A percentile compares a stretch with the other conserved stretches of the same genome.
Conservation (phyloP, 2,797 vertebrate species). For the Acanthurus leucopareius region DNA sequence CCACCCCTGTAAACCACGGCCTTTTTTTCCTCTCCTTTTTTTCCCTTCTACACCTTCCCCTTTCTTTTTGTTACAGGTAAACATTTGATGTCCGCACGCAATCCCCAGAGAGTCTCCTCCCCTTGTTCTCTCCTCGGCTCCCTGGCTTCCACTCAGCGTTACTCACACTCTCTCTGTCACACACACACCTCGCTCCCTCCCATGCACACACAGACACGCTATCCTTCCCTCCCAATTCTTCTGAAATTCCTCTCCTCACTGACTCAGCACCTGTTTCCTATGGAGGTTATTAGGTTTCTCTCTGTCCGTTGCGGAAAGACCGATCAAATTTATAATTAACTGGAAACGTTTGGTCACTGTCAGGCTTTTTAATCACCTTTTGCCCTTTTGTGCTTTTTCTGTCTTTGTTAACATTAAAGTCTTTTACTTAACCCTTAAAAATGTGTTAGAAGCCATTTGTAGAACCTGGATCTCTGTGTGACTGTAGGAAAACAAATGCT, state of each 20-base stretch:
- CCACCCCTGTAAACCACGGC: slow-evolving; percentile 90
- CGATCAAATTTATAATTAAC: slow-evolving; percentile 5
- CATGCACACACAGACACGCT: slow-evolving; percentile 58
- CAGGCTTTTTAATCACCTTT: not conserved
- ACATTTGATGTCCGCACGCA: slow-evolving; percentile 88
- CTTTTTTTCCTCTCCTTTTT: slow-evolving; percentile 81
- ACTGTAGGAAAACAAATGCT: not conserved
- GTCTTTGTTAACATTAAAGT: not conserved
- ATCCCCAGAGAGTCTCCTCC: slow-evolving; percentile 84
- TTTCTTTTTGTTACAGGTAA: slow-evolving; percentile 90
- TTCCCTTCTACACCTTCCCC: slow-evolving; percentile 87
- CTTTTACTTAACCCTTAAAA: not conserved
- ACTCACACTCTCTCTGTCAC: slow-evolving; percentile 70
- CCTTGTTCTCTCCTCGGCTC: slow-evolving; percentile 76
- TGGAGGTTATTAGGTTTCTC: slow-evolving; percentile 38
- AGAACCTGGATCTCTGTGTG: not conserved
- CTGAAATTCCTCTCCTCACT: slow-evolving; percentile 82
- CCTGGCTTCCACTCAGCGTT: slow-evolving; percentile 75
- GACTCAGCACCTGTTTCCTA: slow-evolving; percentile 88
- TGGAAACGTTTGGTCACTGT: not conserved
- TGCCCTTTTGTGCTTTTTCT: not conserved
- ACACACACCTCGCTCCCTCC: slow-evolving; percentile 32
- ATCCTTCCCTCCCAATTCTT: slow-evolving; percentile 74
- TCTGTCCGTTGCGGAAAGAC: slow-evolving; percentile 7
- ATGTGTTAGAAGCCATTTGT: too few species aligned